These are phyloP conservation scores for Andricus quercusramuli DNA, from an alignment of 2,888 invertebrate genomes.

Conservation along the genomic window DNA sequence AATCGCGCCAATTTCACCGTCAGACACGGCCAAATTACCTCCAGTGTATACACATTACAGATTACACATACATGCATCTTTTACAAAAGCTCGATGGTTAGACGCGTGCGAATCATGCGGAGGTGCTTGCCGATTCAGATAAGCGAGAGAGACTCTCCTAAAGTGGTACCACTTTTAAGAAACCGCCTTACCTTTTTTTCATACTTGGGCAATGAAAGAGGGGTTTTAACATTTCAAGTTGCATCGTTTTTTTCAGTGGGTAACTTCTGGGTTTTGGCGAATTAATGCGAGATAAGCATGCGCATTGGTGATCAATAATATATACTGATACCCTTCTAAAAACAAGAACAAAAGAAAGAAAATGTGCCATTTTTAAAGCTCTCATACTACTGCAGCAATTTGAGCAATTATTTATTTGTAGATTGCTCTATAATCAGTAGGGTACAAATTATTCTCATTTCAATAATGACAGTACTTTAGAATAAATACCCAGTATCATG, in stretches of 20 bases:
- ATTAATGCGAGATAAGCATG: neutral
- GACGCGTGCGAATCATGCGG: slow-evolving; percentile 7
- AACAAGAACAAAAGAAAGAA: neutral
- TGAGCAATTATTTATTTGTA: neutral
- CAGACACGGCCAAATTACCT: slow-evolving; percentile 27
- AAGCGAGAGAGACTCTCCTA: slow-evolving; percentile 1
- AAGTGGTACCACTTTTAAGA: slow-evolving; percentile 8
- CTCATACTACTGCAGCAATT: neutral
- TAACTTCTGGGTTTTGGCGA: neutral
- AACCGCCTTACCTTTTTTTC: neutral
- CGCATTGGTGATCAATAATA: neutral
- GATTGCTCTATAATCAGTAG: neutral
- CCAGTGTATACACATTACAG: slow-evolving; percentile 2
- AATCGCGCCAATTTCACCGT: slow-evolving; percentile 38
- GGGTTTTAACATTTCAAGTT: neutral
- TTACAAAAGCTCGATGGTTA: slow-evolving; percentile 7
- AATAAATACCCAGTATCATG: neutral
- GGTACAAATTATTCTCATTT: neutral
- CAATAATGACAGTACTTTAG: slow-evolving; percentile 1
- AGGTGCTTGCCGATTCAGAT: slow-evolving; percentile 11
- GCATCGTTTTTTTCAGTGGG: neutral
- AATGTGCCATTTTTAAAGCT: neutral
- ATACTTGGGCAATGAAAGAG: neutral
- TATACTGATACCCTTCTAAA: neutral
- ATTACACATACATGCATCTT: slow-evolving; percentile 34